Conservation (phyloP, 2,113 vertebrate genomes). For the Donacobius atricapilla region DNA sequence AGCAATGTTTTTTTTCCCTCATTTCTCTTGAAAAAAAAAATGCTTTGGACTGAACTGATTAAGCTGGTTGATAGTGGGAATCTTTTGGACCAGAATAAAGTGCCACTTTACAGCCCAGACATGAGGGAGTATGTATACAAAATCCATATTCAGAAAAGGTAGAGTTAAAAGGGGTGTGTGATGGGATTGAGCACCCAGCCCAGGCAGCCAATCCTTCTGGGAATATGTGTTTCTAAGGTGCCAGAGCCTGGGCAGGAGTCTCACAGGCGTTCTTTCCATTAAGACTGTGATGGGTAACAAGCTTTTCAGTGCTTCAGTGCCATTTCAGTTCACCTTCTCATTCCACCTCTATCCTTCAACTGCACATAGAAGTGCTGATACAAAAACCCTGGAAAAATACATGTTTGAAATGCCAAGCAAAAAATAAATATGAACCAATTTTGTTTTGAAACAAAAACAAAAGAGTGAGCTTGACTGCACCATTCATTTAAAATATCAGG, state of each 20-base stretch:
- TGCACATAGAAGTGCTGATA: neutral
- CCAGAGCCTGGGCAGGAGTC: neutral
- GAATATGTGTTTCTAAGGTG: fast-evolving
- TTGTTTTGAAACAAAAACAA: neutral
- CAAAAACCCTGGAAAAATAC: neutral
- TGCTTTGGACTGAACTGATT: neutral
- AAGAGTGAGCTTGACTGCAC: neutral
- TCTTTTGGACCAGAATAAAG: neutral
- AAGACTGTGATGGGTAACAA: neutral
- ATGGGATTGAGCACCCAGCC: neutral
- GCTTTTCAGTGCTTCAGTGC: neutral
- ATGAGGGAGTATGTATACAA: neutral
- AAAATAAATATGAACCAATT: neutral
- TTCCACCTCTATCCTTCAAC: neutral
- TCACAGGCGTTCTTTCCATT: fast-evolving
- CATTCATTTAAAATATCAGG: neutral
- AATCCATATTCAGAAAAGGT: neutral
- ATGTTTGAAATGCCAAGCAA: neutral
- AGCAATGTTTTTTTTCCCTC: neutral
- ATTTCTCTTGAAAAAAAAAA: neutral
- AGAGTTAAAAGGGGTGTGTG: neutral
- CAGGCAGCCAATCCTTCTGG: neutral
- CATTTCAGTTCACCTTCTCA: neutral
- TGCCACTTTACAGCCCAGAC: fast-evolving
- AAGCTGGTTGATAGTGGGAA: neutral